Conservation (phyloP, 2,888 invertebrate genomes). For the Phyto melanocephala region DNA sequence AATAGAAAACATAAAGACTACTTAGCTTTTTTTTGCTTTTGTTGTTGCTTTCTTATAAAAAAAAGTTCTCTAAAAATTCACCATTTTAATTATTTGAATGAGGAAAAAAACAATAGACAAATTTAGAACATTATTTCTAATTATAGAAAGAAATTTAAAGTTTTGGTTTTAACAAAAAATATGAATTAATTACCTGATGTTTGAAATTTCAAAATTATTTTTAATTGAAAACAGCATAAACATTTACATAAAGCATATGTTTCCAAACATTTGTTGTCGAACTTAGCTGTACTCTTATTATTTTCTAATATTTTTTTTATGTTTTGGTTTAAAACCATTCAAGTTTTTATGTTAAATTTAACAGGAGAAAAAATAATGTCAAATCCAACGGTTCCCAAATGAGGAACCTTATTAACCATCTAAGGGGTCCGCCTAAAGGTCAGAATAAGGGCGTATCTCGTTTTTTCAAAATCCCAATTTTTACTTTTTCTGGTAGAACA, state of each 20-base stretch:
- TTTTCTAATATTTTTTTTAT: background rate
- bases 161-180: background rate
- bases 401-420: no score
- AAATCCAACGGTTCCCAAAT: no score
- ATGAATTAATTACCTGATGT: background rate
- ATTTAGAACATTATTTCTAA: background rate
- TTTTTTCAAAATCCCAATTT: no score
- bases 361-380: no score
- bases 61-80: background rate
- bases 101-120: background rate
- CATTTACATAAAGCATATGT: background rate
- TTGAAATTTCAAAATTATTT: background rate
- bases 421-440: no score
- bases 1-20: constrained; percentile 32
- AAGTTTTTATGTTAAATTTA: background rate
- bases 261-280: background rate
- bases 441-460: no score
- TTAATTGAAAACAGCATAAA: background rate
- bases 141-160: background rate
- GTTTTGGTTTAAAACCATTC: background rate
- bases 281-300: background rate
- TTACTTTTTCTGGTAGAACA: no score
- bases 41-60: background rate
- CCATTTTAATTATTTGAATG: background rate
- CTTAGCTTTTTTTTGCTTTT: constrained; percentile 9